These are phyloP conservation scores for Zosterops borbonicus DNA, from an alignment of 2,113 vertebrate species.

Conservation along the genomic window DNA sequence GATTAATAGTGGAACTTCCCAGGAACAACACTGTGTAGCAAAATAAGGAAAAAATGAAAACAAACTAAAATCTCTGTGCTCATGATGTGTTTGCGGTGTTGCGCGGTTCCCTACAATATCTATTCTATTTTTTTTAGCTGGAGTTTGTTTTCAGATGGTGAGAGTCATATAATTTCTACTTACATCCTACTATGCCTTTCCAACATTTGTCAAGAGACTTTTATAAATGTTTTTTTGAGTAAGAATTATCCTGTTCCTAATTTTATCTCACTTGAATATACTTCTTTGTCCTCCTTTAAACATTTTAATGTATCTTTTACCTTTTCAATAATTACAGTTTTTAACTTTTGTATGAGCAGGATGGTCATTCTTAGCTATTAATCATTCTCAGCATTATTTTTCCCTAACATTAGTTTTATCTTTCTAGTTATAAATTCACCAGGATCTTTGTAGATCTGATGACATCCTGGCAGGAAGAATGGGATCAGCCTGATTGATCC, in stretches of 20 bases:
- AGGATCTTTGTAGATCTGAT: background rate
- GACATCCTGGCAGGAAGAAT: background rate
- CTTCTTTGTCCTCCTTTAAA: background rate
- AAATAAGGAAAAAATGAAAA: background rate
- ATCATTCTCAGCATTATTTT: background rate
- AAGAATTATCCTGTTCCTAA: background rate
- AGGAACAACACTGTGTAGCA: background rate
- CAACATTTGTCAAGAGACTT: background rate
- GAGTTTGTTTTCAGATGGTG: background rate
- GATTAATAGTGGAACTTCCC: background rate
- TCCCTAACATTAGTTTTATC: background rate
- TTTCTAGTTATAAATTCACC: background rate
- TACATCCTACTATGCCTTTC: background rate
- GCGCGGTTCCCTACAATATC: background rate
- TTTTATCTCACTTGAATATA: background rate
- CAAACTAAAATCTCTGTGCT: background rate
- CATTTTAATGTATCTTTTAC: background rate
- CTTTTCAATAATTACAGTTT: background rate
- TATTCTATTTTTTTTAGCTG: background rate
- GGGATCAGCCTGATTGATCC: background rate
- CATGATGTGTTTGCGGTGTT: background rate
- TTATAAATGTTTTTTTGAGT: background rate
- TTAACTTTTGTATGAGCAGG: background rate
- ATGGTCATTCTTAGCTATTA: background rate
- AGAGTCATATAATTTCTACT: background rate